Percentiles rank a stretch among this genome's conserved stretches.
phyloP scores from a whole-genome alignment of 1,140 invertebrate genomes.

The Micrasema minimum region DNA sequence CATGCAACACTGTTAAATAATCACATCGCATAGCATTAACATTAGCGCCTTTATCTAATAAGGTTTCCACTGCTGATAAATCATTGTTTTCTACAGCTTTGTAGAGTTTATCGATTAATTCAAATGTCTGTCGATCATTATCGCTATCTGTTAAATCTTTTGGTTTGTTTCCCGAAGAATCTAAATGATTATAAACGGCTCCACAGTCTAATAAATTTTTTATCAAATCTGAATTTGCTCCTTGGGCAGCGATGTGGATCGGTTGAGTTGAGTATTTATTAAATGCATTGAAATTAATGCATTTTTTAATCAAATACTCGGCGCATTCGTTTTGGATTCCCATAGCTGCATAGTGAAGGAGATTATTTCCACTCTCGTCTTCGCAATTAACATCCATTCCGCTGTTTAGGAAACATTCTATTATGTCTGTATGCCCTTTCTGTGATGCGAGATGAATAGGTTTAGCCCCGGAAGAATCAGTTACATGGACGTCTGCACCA shows the following conservation, averaged over 20 bases:
- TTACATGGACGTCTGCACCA: background rate
- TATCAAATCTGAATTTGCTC: background rate
- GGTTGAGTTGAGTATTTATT: background rate
- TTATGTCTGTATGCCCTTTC: background rate
- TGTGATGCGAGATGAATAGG: background rate
- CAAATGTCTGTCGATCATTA: background rate
- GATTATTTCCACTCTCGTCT: background rate
- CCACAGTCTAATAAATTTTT: background rate
- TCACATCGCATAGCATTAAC: background rate
- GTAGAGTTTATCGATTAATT: background rate
- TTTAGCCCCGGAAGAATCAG: background rate
- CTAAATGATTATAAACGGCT: background rate
- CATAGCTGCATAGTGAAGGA: background rate
- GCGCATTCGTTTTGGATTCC: background rate
- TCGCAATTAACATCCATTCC: background rate
- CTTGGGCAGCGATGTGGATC: background rate
- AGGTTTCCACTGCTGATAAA: background rate
- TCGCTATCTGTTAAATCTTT: background rate
- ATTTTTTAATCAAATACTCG: background rate
- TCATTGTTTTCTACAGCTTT: slow-evolving; percentile 10
- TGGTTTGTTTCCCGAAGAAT: slow-evolving; percentile 6
- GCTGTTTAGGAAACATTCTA: background rate
- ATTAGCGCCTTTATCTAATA: background rate
- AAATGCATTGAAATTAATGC: background rate
- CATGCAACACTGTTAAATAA: background rate